Base-by-base conservation (phyloP, 2,888 invertebrate genomes). In the Malthinus flaveolus region DNA sequence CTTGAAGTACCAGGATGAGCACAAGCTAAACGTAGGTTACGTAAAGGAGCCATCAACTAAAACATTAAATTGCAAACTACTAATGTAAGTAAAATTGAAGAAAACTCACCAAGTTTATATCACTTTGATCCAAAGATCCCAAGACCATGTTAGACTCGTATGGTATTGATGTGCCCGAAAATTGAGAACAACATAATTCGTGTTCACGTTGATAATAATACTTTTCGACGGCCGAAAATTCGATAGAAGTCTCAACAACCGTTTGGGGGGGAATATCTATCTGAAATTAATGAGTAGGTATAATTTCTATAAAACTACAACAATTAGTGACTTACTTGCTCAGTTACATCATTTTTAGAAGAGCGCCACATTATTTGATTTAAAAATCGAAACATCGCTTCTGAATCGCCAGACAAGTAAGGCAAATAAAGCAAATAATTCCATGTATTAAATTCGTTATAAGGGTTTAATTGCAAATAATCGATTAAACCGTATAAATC, bases 211-310 rank as follows among this genome's bases (percentile, higher is more conserved):
- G 80, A 72, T 92, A 92, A 71, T 88, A 90, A 65, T 88, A 84
- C 59, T 85, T 84, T 74, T 92, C 91, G 0, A 90, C 82, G 3
- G 88, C 86, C n/a, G 87, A 84, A 70, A 91, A 86, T 36, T 82
- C 80, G 39, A 89, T 70, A 76, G 81, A 82, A 72, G 88, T 84
- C 5, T 84, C 73, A 39, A 81, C 66, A 53, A 84, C 81, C 0
- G 80, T 80, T 75, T 88, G 87, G n/a, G 79, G 75, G 0, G 90
- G 90, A 60, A 91, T 83, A 46, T 83, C 79, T 45, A 90, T 81
- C 78, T 82, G 61, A 35, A 72, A 73, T 51, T 2, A 23, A 23
- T 23, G 23, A 23, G 5, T 23, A 23, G 10, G 54, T 55, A 42
- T 49, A 32, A 50, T 10, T 35, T n/a, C n/a, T n/a, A n/a, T n/a